Evolutionary conservation across 2,797 vertebrate species (phyloP).

Genomic region (Clarias fuscus): DNA sequence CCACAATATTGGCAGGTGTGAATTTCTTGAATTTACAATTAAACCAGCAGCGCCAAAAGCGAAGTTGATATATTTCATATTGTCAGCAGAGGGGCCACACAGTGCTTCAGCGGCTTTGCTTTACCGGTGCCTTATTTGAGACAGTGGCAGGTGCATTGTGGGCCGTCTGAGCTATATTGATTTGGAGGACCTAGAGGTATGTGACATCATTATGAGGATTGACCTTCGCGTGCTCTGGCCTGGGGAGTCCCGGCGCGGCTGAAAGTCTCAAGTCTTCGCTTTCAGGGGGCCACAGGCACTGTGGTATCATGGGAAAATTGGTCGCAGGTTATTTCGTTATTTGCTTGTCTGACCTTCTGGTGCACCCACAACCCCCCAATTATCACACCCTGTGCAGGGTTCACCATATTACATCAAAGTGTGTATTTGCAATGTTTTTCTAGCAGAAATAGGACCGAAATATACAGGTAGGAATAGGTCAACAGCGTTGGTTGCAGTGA

Average conservation of each 20-base stretch:
- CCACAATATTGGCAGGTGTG: slow-evolving; percentile 17
- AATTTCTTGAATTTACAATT: slow-evolving; percentile 53
- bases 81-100: slow-evolving; percentile 65
- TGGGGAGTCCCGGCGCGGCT: slow-evolving; percentile 65
- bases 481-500: background rate
- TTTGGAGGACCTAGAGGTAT: slow-evolving; percentile 78
- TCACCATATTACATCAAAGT: slow-evolving; percentile 32
- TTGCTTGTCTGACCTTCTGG: slow-evolving; percentile 76
- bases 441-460: background rate
- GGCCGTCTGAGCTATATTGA: slow-evolving; percentile 71
- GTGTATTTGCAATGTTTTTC: slow-evolving; percentile 12
- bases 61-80: slow-evolving; percentile 70
- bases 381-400: slow-evolving; percentile 23
- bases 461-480: background rate
- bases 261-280: slow-evolving; percentile 43
- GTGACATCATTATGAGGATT: slow-evolving; percentile 80
- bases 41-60: slow-evolving; percentile 69
- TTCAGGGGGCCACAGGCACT: slow-evolving; percentile 45
- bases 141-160: slow-evolving; percentile 69
- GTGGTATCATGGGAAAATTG: slow-evolving; percentile 69
- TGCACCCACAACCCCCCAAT: slow-evolving; percentile 56
- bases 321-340: slow-evolving; percentile 78
- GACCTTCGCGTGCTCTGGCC: slow-evolving; percentile 78
- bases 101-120: slow-evolving; percentile 64
- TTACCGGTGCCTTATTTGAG: slow-evolving; percentile 71